phyloP scores from a whole-genome alignment of 2,888 invertebrate genomes.

The Drosophila niveifrons region DNA sequence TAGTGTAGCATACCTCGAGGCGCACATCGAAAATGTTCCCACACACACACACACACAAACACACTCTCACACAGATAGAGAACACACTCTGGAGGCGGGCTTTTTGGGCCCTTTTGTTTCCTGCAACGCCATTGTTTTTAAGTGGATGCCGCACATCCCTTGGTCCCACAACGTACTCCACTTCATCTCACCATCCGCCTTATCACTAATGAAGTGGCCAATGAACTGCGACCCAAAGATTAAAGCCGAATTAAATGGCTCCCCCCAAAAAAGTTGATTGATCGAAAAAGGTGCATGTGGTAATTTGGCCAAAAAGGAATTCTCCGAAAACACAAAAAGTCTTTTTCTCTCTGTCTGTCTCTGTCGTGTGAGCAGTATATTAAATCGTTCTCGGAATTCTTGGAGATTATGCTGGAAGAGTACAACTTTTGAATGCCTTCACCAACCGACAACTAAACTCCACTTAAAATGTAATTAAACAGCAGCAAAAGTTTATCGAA shows the following conservation, averaged over 20 bases:
- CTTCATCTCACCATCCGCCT: conserved; percentile 33
- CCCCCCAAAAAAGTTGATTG: conserved; percentile 52
- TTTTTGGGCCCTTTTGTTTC: conserved; percentile 65
- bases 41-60: conserved; percentile 24
- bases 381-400: neutral
- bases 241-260: conserved; percentile 77
- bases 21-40: conserved; percentile 50
- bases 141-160: conserved; percentile 72
- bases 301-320: conserved; percentile 40
- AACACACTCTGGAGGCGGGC: conserved; percentile 17
- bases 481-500: conserved; percentile 10
- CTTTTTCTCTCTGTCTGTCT: neutral
- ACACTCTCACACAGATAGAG: conserved; percentile 11
- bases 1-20: conserved; percentile 64
- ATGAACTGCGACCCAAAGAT: conserved; percentile 78
- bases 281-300: conserved; percentile 60
- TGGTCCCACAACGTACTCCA: neutral
- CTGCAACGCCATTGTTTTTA: conserved; percentile 73
- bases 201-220: conserved; percentile 79
- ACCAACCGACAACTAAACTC: neutral
- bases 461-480: conserved; percentile 24
- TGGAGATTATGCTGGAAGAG: neutral
- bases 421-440: conserved; percentile 9
- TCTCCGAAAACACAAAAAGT: conserved; percentile 7
- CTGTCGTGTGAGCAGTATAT: neutral